Evolutionary conservation across 2,888 invertebrate genomes (phyloP), one percentile per base, ranked within the genome.

Genomic region (Sipha maydis): DNA sequence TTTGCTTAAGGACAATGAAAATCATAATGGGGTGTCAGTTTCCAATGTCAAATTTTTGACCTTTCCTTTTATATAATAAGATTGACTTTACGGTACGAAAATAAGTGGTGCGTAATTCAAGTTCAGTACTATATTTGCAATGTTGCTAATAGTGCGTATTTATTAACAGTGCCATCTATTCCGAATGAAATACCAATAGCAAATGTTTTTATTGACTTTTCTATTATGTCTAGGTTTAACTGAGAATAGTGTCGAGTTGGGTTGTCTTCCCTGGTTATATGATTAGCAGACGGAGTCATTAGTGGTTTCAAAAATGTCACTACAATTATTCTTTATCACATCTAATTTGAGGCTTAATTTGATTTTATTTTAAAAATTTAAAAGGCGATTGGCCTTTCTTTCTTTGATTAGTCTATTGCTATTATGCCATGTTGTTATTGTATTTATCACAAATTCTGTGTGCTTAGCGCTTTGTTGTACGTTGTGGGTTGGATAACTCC

Each of bases 351-450:
- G 11, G 67, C 14, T 69, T 69, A 77, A 25, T 77, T 77, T 48
- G 19, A 21, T 11, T 19, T 38, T 48, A 21, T 48, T 48, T 21
- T 14, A 77, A 21, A 34, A 48, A 11, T 48, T 48, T 19, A 48
- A 34, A 77, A 48, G 77, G 31, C 67, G 67, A n/a, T 69, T 69
- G 8, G 67, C 67, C 82, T 28, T 82, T 67, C 41, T 67, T 69
- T 28, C 67, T 82, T 82, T 82, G 82, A 19, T 82, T 82, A 67
- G 56, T 56, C 61, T 85, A 85, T 17, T 85, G 21, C 56, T 67
- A 85, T 34, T 85, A 67, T 41, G 75, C 75, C 41, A 75, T 41
- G n/a, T 85, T 54, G 21, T 85, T 61, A 54, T 75, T 14, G 56
- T 75, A 77, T 28, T 54, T 67, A 56, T 85, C 77, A 21, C 28